phyloP scores from a whole-genome alignment of 2,797 vertebrate genomes.

The Champsocephalus gunnari region DNA sequence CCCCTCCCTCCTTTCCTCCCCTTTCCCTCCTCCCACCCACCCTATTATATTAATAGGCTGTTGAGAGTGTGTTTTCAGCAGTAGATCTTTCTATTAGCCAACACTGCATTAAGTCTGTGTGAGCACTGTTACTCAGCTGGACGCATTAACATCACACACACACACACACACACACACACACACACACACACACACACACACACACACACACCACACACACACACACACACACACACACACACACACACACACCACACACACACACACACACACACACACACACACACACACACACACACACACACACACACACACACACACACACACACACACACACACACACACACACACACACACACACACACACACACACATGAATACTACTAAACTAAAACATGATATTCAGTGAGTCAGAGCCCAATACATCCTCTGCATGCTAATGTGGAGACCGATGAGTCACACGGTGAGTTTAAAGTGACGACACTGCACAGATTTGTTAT shows the following conservation, averaged over 20 bases:
- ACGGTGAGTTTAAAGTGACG: conserved; percentile 38
- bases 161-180: conserved; percentile 21
- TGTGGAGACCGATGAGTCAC: conserved; percentile 52
- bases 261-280: no score
- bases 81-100: conserved; percentile 67
- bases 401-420: conserved; percentile 40
- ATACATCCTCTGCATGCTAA: conserved; percentile 43
- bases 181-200: background rate
- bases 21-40: conserved; percentile 25
- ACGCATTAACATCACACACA: conserved; percentile 52
- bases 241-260: no score
- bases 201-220: background rate
- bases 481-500: background rate
- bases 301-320: background rate
- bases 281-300: background rate
- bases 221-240: background rate
- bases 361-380: background rate
- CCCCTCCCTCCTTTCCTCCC: background rate
- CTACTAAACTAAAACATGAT: conserved; percentile 9
- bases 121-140: conserved; percentile 47
- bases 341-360: no score
- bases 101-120: conserved; percentile 58
- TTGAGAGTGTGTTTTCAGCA: conserved; percentile 60
- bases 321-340: background rate
- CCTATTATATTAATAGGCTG: conserved; percentile 66